Percentiles rank a stretch among this genome's conserved stretches.
Conservation (phyloP, 2,888 invertebrate species). For the Silvanus unidentatus region DNA sequence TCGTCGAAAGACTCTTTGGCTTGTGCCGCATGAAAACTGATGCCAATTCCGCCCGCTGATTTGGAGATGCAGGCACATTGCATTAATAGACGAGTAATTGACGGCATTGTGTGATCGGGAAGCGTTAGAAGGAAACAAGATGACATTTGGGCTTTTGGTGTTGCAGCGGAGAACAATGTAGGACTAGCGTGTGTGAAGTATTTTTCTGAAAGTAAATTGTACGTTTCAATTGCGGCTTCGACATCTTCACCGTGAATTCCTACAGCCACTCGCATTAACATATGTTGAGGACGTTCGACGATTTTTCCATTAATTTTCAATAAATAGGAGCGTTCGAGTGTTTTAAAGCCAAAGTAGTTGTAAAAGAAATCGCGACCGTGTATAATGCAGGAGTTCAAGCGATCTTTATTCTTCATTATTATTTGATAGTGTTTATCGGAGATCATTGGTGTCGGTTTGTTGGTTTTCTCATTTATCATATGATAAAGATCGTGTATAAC, state of each 20-base stretch:
- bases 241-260: constrained; percentile 92
- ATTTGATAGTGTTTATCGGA: constrained; percentile 76
- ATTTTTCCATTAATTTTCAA: constrained; percentile 87
- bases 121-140: constrained; percentile 94
- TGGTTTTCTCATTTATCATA: constrained; percentile 67
- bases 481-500: constrained; percentile 83
- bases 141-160: constrained; percentile 84
- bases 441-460: constrained; percentile 74
- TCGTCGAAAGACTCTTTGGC: constrained; percentile 69
- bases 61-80: constrained; percentile 95
- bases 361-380: constrained; percentile 96
- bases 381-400: constrained; percentile 89
- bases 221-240: constrained; percentile 88
- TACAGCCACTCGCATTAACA: constrained; percentile 96
- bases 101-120: constrained; percentile 91
- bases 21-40: constrained; percentile 93
- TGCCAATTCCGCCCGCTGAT: constrained; percentile 93
- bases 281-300: constrained; percentile 94
- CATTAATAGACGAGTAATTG: constrained; percentile 86
- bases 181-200: constrained; percentile 99
- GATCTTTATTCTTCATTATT: constrained; percentile 80
- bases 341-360: constrained; percentile 99
- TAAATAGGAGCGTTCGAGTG: constrained; percentile 90
- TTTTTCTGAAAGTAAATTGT: constrained; percentile 88
- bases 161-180: constrained; percentile 93